These are phyloP conservation scores for Aphidius colemani DNA, from an alignment of 2,888 invertebrate species.

Conservation along the genomic window DNA sequence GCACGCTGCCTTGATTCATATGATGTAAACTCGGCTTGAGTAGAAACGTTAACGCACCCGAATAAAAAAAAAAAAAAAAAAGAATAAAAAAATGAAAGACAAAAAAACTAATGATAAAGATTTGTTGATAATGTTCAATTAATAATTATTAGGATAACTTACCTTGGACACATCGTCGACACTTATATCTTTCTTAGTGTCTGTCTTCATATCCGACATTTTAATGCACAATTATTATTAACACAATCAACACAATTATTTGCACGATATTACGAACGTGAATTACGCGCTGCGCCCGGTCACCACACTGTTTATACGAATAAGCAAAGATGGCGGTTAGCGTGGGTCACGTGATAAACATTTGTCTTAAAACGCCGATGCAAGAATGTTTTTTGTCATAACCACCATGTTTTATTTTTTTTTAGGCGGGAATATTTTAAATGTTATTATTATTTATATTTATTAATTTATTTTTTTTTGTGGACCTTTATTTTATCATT, in stretches of 20 bases:
- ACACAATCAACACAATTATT: conserved; percentile 56
- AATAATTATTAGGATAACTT: conserved; percentile 33
- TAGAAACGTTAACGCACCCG: no score
- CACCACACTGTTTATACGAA: conserved; percentile 64
- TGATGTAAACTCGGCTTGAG: conserved; percentile 57
- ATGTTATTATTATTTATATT: not conserved
- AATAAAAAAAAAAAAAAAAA: no score
- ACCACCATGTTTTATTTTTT: conserved; percentile 39
- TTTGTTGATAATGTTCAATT: no score
- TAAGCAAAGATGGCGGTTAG: conserved; percentile 67
- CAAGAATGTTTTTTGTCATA: conserved; percentile 49
- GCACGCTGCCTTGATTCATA: conserved; percentile 41
- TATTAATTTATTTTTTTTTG: not conserved
- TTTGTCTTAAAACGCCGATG: conserved; percentile 44
- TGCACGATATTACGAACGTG: conserved; percentile 47
- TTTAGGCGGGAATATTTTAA: not conserved
- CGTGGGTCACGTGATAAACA: conserved; percentile 65
- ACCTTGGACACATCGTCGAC: conserved; percentile 59
- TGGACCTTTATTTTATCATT: not conserved
- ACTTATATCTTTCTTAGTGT: conserved; percentile 58
- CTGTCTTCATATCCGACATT: conserved; percentile 59
- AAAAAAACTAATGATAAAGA: no score
- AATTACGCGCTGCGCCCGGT: conserved; percentile 61
- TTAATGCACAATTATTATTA: conserved; percentile 41
- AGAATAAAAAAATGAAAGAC: no score